These are phyloP conservation scores for Cosmia pyralina DNA, from an alignment of 2,888 invertebrate genomes.

Conservation along the genomic window DNA sequence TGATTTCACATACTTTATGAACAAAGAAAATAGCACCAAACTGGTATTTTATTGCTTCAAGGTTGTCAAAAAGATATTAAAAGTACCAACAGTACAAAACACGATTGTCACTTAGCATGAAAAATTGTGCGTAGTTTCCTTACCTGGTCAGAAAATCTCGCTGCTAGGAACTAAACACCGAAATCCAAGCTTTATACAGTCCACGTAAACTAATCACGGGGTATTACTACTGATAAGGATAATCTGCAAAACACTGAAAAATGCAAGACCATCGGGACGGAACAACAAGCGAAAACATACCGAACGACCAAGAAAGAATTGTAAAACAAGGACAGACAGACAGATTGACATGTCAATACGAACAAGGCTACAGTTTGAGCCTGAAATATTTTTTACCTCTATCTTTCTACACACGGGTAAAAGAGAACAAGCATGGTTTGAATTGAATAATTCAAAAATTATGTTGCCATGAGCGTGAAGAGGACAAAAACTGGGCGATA, in stretches of 20 bases:
- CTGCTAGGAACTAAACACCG: conserved; percentile 67
- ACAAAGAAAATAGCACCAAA: conserved; percentile 80
- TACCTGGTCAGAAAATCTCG: conserved; percentile 75
- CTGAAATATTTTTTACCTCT: conserved; percentile 49
- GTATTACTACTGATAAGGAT: conserved; percentile 73
- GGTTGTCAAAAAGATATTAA: conserved; percentile 84
- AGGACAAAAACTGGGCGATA: conserved; percentile 64
- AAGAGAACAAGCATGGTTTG: conserved; percentile 45
- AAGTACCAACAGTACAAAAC: conserved; percentile 65
- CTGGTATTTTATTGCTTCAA: conserved; percentile 80
- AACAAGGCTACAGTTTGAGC: conserved; percentile 45
- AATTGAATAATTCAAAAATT: not conserved
- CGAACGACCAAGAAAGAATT: conserved; percentile 65
- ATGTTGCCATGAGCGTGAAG: conserved; percentile 51
- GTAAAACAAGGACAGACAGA: conserved; percentile 62
- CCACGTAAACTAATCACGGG: conserved; percentile 76
- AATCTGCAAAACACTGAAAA: conserved; percentile 81
- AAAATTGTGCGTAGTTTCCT: conserved; percentile 83
- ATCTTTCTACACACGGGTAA: conserved; percentile 19
- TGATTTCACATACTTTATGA: conserved; percentile 58
- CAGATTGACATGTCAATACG: conserved; percentile 33
- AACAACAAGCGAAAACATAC: conserved; percentile 84
- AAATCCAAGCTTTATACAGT: conserved; percentile 75
- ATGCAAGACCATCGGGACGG: conserved; percentile 79
- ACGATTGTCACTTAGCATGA: conserved; percentile 77